Evolutionary conservation across 2,888 invertebrate species (phyloP), one percentile per base, ranked within the genome.

Genomic region (Capitulum mitella): DNA sequence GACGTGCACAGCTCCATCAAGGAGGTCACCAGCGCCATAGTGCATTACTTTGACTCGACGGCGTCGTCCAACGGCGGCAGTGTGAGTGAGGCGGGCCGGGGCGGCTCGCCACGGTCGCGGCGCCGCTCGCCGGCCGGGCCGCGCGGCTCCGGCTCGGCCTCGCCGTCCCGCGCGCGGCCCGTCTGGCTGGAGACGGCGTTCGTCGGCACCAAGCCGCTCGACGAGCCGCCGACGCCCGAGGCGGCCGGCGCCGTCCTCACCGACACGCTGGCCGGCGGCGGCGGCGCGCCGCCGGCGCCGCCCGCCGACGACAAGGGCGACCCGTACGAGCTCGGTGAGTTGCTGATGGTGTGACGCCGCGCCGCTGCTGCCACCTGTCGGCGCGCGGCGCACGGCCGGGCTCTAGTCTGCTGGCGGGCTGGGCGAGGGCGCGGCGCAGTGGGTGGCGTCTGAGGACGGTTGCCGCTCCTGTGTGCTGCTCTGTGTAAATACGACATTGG

Each of bases 101-200:
- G 84, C 90, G 90, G 79, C n/a, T 81, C 81, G 40, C 78, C 78
- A n/a, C 58, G 74, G 29, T 58, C 76, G 8, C 78, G 79, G 8
- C 61, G 78, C 5, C 43, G 6, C 6, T 12, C 12, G 6, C 6
- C 43, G 6, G 43, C 43, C 43, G 43, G 43, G 6, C 6, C 43
- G 43, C 43, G 43, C 43, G 43, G 43, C 43, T 43, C 43, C 6
- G 6, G 43, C 6, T 43, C 43, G 6, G 43, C 6, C 29, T 77
- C 80, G n/a, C 77, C 80, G 40, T 34, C 70, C 26, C 10, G 26
- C 26, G 70, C 26, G 26, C 81, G 82, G 84, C 86, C 94, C 84
- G 93, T 92, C 86, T 95, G 96, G 95, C 89, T 95, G 85, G 96
- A 96, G 86, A 95, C 94, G 86, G 94, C 94, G 82, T 96, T 96